Evolutionary conservation across 2,797 vertebrate species (phyloP), one percentile per base, ranked within the genome.

Genomic region (Chromobotia macracanthus): DNA sequence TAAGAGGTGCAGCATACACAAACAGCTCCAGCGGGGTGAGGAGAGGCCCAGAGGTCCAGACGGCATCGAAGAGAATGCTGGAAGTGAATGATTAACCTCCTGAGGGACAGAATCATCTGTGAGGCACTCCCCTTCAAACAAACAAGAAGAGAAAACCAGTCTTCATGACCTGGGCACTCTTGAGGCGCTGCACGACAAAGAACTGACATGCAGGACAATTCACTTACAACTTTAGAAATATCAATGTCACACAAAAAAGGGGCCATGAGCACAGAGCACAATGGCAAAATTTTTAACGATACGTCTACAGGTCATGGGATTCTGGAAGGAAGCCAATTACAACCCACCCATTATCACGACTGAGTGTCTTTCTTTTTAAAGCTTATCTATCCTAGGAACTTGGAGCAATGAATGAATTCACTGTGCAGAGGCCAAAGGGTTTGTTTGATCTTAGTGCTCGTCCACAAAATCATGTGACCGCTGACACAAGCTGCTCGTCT

Each of bases 391-490:
- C 70, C 61, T 25, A 69, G 76, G 31, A 67, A 53, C 50, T 21
- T 65, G 67, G 28, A 70, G 60, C 51, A 76, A 74, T 84, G 79
- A 86, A 86, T 80, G 85, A 80, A 63, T 53, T 77, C 80, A 82
- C 69, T 86, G 85, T 86, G 66, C 18, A 53, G 35, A 81, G 65
- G 85, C 83, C 79, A 77, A 80, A 73, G 44, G 76, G 75, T 79
- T 80, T 81, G 73, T 86, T 86, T 86, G 81, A 84, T 84, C 85
- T 84, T 31, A 50, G 63, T 46, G 78, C 77, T 70, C 19, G 81
- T 79, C 60, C 73, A 75, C 79, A 71, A 66, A 69, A 74, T 66
- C 79, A 81, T 80, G 79, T 75, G 76, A 83, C 48, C 63, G 25
- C 71, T 44, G 77, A 76, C 77, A 74, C 68, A 61, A 77, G 81